phyloP scores from a whole-genome alignment of 2,113 vertebrate species.

The Myiagra hebetior region DNA sequence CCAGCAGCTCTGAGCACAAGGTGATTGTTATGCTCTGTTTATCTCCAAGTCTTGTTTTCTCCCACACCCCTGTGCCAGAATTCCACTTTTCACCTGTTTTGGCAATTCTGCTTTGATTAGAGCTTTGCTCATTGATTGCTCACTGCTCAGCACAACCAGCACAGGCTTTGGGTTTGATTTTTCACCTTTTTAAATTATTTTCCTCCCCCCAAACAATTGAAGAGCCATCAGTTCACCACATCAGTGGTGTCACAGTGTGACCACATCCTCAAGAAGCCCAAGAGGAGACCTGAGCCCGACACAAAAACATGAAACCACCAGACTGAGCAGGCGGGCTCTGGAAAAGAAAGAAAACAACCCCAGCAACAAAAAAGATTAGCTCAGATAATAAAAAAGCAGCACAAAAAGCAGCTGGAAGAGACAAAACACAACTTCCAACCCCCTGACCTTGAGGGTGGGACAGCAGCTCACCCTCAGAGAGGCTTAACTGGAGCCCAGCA shows the following conservation, averaged over 20 bases:
- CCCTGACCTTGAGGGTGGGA: background rate
- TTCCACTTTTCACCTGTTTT: background rate
- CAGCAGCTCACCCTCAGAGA: background rate
- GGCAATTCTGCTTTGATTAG: background rate
- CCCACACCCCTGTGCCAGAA: background rate
- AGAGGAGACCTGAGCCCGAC: background rate
- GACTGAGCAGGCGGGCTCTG: background rate
- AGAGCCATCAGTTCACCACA: background rate
- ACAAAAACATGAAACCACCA: background rate
- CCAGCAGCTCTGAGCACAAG: background rate
- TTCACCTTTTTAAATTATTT: background rate
- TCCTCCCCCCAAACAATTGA: background rate
- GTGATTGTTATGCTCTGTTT: background rate
- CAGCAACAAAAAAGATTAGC: background rate
- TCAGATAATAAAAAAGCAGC: background rate
- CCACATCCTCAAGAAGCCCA: background rate
- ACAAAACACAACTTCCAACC: background rate
- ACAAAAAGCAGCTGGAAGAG: background rate
- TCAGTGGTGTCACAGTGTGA: background rate
- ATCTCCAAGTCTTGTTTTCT: background rate
- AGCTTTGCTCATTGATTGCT: background rate
- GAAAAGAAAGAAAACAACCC: background rate
- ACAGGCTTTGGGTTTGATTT: background rate
- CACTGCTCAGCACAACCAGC: background rate
- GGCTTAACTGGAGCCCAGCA: background rate